A percentile compares a stretch with the other conserved stretches of the same genome.
Conservation (phyloP, 2,113 vertebrate genomes). For the Triplophysa rosa region DNA sequence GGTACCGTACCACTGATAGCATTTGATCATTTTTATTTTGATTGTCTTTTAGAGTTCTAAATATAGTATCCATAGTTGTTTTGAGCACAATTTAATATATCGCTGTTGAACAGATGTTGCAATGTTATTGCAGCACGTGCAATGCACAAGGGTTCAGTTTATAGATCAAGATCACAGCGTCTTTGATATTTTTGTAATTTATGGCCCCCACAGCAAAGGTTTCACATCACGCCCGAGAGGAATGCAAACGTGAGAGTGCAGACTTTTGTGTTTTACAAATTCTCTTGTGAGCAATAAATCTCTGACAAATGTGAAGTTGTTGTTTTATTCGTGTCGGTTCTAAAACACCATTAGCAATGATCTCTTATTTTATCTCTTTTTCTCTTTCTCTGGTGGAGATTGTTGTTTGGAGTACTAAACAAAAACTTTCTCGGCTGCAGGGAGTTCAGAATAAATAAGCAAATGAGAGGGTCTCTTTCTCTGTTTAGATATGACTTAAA, state of each 20-base stretch:
- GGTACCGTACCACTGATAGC: too few species aligned
- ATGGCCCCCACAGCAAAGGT: constrained; percentile 22
- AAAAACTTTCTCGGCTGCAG: not conserved
- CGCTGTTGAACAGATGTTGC: constrained; percentile 14
- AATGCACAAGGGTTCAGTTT: constrained; percentile 8
- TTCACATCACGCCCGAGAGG: constrained; percentile 3
- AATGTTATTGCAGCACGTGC: constrained; percentile 9
- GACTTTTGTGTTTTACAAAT: constrained; percentile 10
- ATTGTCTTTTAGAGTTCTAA: not conserved
- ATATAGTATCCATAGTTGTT: not conserved
- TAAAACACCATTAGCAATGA: constrained; percentile 2
- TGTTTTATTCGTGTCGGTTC: not conserved
- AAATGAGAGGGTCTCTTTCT: not conserved
- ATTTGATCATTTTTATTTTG: too few species aligned
- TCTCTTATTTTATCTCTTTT: not conserved
- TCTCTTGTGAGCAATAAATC: not conserved
- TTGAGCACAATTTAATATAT: not conserved
- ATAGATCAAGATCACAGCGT: not conserved
- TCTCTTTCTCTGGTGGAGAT: constrained; percentile 26
- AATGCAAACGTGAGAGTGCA: constrained; percentile 3
- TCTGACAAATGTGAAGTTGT: not conserved
- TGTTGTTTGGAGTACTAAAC: constrained; percentile 24
- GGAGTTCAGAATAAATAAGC: not conserved
- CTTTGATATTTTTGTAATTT: constrained; percentile 19
- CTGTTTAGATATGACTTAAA: too few species aligned